phyloP scores from a whole-genome alignment of 1,140 invertebrate species.

The Drosophila parvula region DNA sequence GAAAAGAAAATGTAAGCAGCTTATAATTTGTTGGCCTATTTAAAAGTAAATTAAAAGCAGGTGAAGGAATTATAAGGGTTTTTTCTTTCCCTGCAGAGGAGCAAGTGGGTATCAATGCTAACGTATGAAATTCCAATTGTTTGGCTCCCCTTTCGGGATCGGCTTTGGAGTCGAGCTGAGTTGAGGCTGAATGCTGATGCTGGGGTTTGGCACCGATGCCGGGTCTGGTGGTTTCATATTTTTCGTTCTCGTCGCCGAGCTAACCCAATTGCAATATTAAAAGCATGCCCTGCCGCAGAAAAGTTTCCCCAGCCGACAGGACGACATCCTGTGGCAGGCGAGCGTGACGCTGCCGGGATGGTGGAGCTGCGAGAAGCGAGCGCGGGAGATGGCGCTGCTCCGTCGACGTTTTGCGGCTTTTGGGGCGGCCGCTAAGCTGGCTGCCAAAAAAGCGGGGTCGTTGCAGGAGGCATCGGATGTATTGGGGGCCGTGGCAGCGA shows the following conservation, averaged over 20 bases:
- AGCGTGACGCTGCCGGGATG: slow-evolving; percentile 56
- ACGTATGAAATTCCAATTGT: slow-evolving; percentile 77
- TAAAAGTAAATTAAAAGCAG: not conserved
- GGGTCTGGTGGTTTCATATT: slow-evolving; percentile 50
- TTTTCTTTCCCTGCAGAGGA: slow-evolving; percentile 31
- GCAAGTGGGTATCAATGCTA: slow-evolving; percentile 50
- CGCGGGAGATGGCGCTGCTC: slow-evolving; percentile 10
- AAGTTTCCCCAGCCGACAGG: slow-evolving; percentile 55
- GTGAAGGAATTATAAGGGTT: not conserved
- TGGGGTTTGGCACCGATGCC: not conserved
- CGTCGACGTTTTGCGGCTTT: slow-evolving; percentile 66
- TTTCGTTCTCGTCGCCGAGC: slow-evolving; percentile 32
- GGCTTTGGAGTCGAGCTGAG: slow-evolving; percentile 25
- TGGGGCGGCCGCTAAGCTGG: slow-evolving; percentile 65
- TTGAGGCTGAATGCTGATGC: slow-evolving; percentile 4
- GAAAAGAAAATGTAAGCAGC: not conserved
- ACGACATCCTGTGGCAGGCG: slow-evolving; percentile 67
- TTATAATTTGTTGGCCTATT: not conserved
- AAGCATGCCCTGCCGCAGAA: slow-evolving; percentile 65
- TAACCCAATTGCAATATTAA: slow-evolving; percentile 81
- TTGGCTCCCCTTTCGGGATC: slow-evolving; percentile 43
- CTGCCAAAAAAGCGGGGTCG: slow-evolving; percentile 51
- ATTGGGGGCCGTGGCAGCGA: slow-evolving; percentile 41
- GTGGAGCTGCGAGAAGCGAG: not conserved
- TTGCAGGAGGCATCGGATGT: slow-evolving; percentile 9